Percentiles rank a stretch among this genome's conserved stretches.
phyloP scores from a whole-genome alignment of 2,888 invertebrate genomes.

The Andrena chrysosceles region DNA sequence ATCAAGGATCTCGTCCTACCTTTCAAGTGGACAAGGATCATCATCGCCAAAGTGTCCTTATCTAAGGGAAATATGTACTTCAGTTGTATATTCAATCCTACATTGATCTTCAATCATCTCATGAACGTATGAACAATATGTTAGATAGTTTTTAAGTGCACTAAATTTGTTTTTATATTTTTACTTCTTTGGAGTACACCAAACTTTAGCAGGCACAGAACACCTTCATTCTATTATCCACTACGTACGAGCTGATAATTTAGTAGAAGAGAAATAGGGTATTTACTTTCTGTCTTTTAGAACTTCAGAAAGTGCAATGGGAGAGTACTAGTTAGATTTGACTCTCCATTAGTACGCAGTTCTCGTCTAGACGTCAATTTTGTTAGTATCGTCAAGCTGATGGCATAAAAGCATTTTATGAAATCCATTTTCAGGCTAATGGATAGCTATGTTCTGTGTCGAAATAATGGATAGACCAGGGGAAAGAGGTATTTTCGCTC shows the following conservation, averaged over 20 bases:
- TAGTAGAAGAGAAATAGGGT: not conserved
- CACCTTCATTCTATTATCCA: not conserved
- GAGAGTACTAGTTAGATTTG: slow-evolving; percentile 38
- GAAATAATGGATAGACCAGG: slow-evolving; percentile 50
- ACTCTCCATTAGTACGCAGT: slow-evolving; percentile 40
- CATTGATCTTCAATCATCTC: slow-evolving; percentile 17
- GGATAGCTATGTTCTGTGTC: slow-evolving; percentile 50
- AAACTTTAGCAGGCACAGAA: too few species aligned
- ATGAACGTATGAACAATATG: not conserved
- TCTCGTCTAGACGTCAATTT: slow-evolving; percentile 43
- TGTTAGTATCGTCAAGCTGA: slow-evolving; percentile 46
- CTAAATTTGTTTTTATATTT: too few species aligned
- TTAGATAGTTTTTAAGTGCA: not conserved
- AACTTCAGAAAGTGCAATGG: slow-evolving; percentile 1
- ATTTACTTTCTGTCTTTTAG: not conserved
- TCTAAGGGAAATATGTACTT: slow-evolving; percentile 1
- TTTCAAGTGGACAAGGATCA: slow-evolving; percentile 33
- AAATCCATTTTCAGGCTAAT: slow-evolving; percentile 60
- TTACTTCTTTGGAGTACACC: too few species aligned
- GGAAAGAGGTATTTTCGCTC: slow-evolving; percentile 45
- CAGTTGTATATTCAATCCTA: not conserved
- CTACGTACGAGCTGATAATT: not conserved
- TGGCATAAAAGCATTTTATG: slow-evolving; percentile 57
- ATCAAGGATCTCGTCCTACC: slow-evolving; percentile 40
- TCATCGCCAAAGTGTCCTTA: slow-evolving; percentile 4